Base-by-base conservation (phyloP, 37 sponge, comb jelly and placozoan species). In the Spongilla lacustris region DNA sequence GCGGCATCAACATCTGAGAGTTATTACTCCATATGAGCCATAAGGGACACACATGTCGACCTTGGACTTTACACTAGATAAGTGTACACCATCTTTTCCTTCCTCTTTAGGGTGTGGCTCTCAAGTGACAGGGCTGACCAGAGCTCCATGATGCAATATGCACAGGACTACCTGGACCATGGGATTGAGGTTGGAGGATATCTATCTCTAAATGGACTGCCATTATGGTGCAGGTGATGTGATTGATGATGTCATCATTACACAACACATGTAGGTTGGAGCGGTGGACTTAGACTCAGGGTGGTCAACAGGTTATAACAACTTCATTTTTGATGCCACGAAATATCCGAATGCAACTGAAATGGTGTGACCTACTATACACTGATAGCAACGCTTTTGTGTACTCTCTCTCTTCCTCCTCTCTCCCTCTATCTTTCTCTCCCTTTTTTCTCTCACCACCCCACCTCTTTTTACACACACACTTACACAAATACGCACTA, bases 261-360 rank as follows among this genome's bases (percentile, higher is more conserved):
- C n/a, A n/a, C n/a, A n/a, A n/a, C 38, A 3, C 8, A 8, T 1
- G 23, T 68, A 90, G 92, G 95, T 95, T 79, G 95, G 95, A 25
- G 95, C 92, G 46, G 95, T 95, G 41, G 86, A 95, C 50, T 72
- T 95, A 27, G 95, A 95, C 87, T 95, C 95, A 41, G 83, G 87
- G 19, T 95, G 95, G 95, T 91, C 92, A 11, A 95, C 95, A 25
- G 95, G 92, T 8, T 95, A 73, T 77, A 95, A 95, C 74, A 90
- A 91, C 80, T 95, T 95, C 78, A 83, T 86, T 0, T 91, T 95
- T 83, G 81, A 95, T 68, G 79, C 88, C 49, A 29, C 81, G 17
- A 95, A 95, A 75, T 95, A 89, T 83, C 95, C 95, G 11, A 89
- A 95, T 88, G 89, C 92, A 14, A 49, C 83, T 30, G 81, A 70